Evolutionary conservation across 1,140 invertebrate species (phyloP), one percentile per base, ranked within the genome.

Genomic region (Drosophila pruinosa): DNA sequence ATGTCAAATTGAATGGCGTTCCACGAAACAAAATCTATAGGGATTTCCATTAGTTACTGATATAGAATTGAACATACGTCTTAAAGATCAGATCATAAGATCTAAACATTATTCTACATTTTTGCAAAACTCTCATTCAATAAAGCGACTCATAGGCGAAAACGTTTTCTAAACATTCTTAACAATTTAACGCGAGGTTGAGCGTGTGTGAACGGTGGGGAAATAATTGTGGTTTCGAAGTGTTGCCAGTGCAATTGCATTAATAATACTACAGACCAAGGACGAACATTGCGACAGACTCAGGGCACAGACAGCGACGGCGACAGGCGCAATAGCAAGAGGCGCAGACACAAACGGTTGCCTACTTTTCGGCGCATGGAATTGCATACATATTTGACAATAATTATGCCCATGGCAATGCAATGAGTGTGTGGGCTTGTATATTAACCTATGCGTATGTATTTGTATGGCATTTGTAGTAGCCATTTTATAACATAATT

Each of bases 321-420:
- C 6, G 39, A 6, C 22, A 24, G 26, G 17, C 10, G 3, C 21
- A 31, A 34, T 22, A 34, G 31, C 24, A 64, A 61, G 69, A 62
- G 39, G 31, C 26, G 31, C 31, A 26, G 39, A 26, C 64, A 58
- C 45, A 57, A 48, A 21, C 48, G 67, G 58, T 68, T 48, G 74
- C 76, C 70, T 74, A 80, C 77, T 85, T 85, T 83, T 80, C 36
- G 77, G 73, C 36, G 72, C 45, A 45, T 56, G 21, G 68, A 74
- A 86, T 76, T 86, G 70, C 85, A 86, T 86, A 73, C 85, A 86
- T 86, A 85, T 86, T 85, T 85, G 80, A 64, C 61, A 64, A 79
- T 81, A 85, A 85, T 85, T 85, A 86, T 85, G 76, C 68, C 63
- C 70, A 43, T 78, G 52, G 22, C 21, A 39, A 5, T 38, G n/a